A percentile compares a stretch with the other conserved stretches of the same genome.
Conservation (phyloP, 2,113 vertebrate species). For the Hemiscyllium ocellatum region DNA sequence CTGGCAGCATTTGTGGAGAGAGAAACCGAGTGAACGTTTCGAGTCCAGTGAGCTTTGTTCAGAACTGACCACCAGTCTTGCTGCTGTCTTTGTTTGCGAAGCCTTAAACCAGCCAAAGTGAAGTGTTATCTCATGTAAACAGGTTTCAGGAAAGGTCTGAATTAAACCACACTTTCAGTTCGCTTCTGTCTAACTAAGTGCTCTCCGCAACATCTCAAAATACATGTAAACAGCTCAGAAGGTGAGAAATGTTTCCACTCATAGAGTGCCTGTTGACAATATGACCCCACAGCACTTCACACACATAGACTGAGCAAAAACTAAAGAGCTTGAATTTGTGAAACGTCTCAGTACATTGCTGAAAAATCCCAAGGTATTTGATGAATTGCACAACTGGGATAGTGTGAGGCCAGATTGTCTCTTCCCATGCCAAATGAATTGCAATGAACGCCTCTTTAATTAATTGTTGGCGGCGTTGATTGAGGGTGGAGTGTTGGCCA, state of each 20-base stretch:
- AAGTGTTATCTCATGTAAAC: background rate
- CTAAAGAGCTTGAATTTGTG: background rate
- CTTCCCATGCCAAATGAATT: too few species aligned
- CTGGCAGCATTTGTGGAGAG: too few species aligned
- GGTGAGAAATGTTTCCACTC: background rate
- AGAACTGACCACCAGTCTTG: background rate
- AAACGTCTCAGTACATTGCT: too few species aligned
- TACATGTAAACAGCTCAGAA: background rate
- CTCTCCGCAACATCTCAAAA: background rate
- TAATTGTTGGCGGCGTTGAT: background rate
- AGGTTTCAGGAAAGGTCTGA: background rate
- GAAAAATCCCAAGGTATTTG: background rate
- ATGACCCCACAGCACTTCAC: background rate
- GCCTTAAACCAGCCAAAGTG: background rate
- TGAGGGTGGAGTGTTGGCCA: background rate
- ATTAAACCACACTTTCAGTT: background rate
- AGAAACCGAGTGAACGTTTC: too few species aligned
- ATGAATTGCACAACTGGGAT: background rate
- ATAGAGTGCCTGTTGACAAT: background rate
- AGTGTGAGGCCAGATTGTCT: background rate
- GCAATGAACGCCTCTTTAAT: background rate
- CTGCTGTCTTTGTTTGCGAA: background rate
- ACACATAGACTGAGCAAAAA: background rate
- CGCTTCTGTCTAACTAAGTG: background rate
- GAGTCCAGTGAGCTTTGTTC: too few species aligned